A percentile compares a stretch with the other conserved stretches of the same genome.
phyloP scores from a whole-genome alignment of 1,140 invertebrate genomes.

The Bombus superbus region DNA sequence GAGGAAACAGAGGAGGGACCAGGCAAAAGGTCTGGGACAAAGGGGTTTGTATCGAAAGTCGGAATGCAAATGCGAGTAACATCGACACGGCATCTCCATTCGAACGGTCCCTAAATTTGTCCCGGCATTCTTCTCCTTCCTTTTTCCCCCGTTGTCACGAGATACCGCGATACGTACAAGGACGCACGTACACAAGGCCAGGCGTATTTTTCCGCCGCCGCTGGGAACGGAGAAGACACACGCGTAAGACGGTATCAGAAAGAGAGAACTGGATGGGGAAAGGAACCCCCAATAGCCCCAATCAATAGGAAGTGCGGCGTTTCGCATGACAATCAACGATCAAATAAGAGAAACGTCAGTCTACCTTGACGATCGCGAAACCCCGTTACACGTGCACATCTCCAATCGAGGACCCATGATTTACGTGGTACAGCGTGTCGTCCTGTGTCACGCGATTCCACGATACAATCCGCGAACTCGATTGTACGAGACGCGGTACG shows the following conservation, averaged over 20 bases:
- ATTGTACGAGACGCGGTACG: neutral
- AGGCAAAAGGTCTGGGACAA: constrained; percentile 44
- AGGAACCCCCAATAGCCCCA: constrained; percentile 68
- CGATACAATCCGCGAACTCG: constrained; percentile 30
- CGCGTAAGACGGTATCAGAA: constrained; percentile 39
- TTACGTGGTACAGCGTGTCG: constrained; percentile 3
- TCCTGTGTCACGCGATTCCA: constrained; percentile 28
- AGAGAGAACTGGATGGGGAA: neutral
- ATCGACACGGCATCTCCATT: constrained; percentile 73
- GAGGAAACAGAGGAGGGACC: neutral
- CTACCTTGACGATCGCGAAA: constrained; percentile 17
- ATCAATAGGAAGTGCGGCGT: constrained; percentile 77
- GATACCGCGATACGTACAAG: constrained; percentile 22
- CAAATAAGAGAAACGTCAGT: constrained; percentile 71
- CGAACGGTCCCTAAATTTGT: constrained; percentile 74
- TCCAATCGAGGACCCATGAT: constrained; percentile 1
- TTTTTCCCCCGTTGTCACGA: constrained; percentile 30
- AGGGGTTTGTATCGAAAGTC: constrained; percentile 73
- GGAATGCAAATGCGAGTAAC: constrained; percentile 73
- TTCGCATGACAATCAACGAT: constrained; percentile 77
- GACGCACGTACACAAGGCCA: constrained; percentile 24
- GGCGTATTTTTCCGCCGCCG: constrained; percentile 33
- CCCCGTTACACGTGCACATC: neutral
- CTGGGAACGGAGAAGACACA: constrained; percentile 58
- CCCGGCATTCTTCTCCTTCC: constrained; percentile 63